Evolutionary conservation across 1,140 invertebrate genomes (phyloP), one percentile per base, ranked within the genome.

Genomic region (Drosophila murphyi): DNA sequence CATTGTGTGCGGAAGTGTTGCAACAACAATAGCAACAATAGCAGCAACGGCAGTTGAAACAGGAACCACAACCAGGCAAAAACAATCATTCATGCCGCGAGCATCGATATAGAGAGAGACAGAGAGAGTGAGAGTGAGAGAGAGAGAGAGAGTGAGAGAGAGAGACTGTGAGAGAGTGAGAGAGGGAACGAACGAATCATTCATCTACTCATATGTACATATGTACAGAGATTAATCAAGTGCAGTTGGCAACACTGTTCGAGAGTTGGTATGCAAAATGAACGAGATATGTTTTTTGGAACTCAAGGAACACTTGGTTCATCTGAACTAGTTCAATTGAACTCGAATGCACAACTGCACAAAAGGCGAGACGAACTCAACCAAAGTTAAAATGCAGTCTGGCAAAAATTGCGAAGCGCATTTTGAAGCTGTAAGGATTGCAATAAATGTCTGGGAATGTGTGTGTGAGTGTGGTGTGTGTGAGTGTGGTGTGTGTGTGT

Each of bases 1-100:
- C 54, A 57, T 62, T 29, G 34, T 35, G 45, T 54, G 68, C 68
- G 70, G 60, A 72, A 55, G 47, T 71, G 72, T 54, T 74, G 65
- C 72, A 75, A 64, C 65, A 78, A 71, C 67, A 75, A 56, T 29
- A 48, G 51, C 45, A 73, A 54, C 61, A 74, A 48, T 41, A 57
- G 60, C 60, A 54, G 39, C 68, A 63, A 39, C 57, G 35, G 20
- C 68, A 50, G 20, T 35, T 43, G 39, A 43, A 57, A 39, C 60
- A 41, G 39, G 10, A 56, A 51, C 55, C 57, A 37, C 54, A 60
- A 47, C 50, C n/a, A 4, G 51, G 3, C 51, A 48, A 71, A 61
- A 71, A 57, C 52, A 61, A 74, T 74, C 70, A 70, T 70, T 74
- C 72, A 73, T 73, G 71, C 71, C 62, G 57, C 34, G 34, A 34